Base-by-base conservation (phyloP, 2,797 vertebrate genomes). In the Poeciliopsis infans region DNA sequence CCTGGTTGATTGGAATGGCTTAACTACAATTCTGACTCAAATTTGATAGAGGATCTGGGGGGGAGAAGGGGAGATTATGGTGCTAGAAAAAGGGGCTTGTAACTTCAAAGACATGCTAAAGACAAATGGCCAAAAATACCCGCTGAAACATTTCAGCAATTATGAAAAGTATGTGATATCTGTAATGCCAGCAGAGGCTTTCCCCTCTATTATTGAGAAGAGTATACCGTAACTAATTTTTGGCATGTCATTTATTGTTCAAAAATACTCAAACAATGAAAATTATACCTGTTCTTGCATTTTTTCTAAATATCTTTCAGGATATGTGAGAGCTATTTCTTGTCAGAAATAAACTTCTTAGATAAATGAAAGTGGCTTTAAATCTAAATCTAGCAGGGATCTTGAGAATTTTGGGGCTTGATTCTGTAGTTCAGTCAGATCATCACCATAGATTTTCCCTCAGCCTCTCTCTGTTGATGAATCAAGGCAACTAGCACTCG, bases 401-500 rank as follows among this genome's bases (percentile, higher is more conserved):
- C 25, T 7, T 45, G 43, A 70, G 43, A 46, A 43, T 69, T 53
- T 5, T 43, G 23, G 39, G 66, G 66, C 23, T 43, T 69, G 39
- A n/a, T 43, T 69, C 23, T 69, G 36, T 43, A 69, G 11, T 43
- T 25, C 23, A 43, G 18, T 69, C 39, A 69, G 39, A 41, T 25
- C 66, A 70, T 43, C 15, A 28, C 13, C 25, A 70, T 5, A 70
- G 2, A 46, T 79, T 83, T 81, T 75, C 79, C 91, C 89, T 88
- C 85, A 91, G 92, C 94, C 95, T 92, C 92, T 93, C 75, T 91
- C 85, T 88, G 72, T 85, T 89, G 72, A 83, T 33, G 85, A 93
- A 94, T 95, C 93, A 95, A 93, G 87, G 92, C 88, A 92, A 86
- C 87, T 89, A 85, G 83, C 72, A 74, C 39, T 71, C 73, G 83